Conservation (phyloP, 2,888 invertebrate genomes). For the Willowsia nigromaculata region DNA sequence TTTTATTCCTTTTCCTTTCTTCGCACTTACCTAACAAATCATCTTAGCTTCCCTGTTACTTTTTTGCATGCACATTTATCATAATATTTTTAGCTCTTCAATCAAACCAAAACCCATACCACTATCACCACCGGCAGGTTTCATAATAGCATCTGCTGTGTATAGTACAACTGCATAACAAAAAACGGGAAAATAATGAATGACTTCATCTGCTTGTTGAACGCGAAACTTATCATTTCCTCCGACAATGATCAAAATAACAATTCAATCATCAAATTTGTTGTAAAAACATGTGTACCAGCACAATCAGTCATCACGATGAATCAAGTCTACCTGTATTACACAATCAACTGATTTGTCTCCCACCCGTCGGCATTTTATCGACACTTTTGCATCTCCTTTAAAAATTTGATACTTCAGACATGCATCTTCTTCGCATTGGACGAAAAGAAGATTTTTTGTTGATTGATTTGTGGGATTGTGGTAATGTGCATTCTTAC, state of each 20-base stretch:
- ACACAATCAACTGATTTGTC: not conserved
- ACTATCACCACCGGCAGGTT: not conserved
- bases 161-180: not conserved
- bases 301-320: not conserved
- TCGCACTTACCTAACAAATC: not conserved
- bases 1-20: not conserved
- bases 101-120: not conserved
- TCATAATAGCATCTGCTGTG: not conserved
- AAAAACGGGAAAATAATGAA: conserved; percentile 1
- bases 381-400: not conserved
- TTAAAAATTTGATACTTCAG: too few relatives aligned
- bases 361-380: not conserved
- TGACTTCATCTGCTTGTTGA: conserved; percentile 1
- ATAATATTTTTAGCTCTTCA: not conserved
- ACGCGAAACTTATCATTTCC: conserved; percentile 15
- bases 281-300: not conserved
- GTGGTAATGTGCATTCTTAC: too few relatives aligned
- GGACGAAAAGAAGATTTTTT: too few relatives aligned
- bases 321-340: not conserved
- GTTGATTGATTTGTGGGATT: too few relatives aligned
- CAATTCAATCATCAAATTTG: not conserved
- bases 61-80: not conserved
- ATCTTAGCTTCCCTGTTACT: not conserved
- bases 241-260: conserved; percentile 1
- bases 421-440: too few relatives aligned